Percentiles rank a stretch among this genome's conserved stretches.
These are phyloP conservation scores for Ciconia maguari DNA, from an alignment of 2,113 vertebrate species.

Conservation along the genomic window DNA sequence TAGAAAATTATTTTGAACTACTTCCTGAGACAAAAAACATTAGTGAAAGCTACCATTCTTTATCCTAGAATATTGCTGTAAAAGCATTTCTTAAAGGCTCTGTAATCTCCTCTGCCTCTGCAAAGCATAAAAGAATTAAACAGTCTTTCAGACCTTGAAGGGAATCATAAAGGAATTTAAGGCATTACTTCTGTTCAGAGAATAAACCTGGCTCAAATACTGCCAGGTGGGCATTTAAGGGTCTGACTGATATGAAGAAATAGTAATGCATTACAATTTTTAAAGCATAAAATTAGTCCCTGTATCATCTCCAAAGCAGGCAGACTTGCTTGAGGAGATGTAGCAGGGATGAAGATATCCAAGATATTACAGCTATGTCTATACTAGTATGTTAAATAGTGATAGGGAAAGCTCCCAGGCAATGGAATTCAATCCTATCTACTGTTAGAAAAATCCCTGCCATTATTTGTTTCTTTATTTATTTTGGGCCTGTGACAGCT, in stretches of 20 bases:
- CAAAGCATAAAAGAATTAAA: neutral
- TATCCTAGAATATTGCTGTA: neutral
- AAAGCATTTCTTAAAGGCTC: neutral
- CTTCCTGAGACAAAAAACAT: neutral
- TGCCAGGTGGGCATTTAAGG: neutral
- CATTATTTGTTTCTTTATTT: neutral
- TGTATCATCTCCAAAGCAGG: neutral
- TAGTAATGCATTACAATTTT: neutral
- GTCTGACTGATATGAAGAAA: neutral
- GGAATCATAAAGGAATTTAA: neutral
- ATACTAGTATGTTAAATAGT: neutral
- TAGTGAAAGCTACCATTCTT: neutral
- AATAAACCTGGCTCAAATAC: neutral
- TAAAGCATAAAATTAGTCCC: neutral
- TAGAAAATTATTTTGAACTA: neutral
- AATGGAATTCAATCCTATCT: neutral
- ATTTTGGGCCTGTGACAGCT: neutral
- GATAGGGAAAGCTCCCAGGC: neutral
- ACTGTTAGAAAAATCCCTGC: neutral
- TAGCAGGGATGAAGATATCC: neutral
- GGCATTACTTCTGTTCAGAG: neutral
- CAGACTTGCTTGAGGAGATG: neutral
- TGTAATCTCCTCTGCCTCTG: neutral
- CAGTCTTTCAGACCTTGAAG: neutral
- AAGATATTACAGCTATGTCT: neutral